Evolutionary conservation across 2,797 vertebrate species (phyloP), one percentile per base, ranked within the genome.

Genomic region (Chaetophractus vellerosus): DNA sequence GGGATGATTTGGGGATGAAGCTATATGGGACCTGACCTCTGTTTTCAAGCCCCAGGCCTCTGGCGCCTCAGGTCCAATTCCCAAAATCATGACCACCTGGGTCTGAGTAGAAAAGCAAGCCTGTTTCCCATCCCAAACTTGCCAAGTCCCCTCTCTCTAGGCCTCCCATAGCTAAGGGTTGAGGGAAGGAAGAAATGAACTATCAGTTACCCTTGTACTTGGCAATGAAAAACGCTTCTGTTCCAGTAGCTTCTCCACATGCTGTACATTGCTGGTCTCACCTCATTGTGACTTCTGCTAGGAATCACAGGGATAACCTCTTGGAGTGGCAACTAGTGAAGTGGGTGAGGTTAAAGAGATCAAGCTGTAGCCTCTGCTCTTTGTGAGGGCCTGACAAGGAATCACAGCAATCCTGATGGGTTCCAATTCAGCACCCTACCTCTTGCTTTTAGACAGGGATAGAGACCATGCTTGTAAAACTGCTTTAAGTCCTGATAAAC

Each of bases 401-500:
- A 21, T 9, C 19, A 26, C 23, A 50, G 38, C 45, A 57, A 93
- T 10, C 4, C 15, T 1, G 16, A 12, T 9, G n/a, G 18, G 28
- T 21, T 88, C 48, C 68, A n/a, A 26, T 9, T 57, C 16, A 2
- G 23, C 0, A 5, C 78, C 69, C 38, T 26, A 24, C 31, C 33
- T 26, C 74, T 69, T 36, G 59, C 55, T 91, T 74, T 84, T 19
- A 87, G 82, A 93, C 61, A 85, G 45, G 80, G 57, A 50, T 61
- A 11, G 88, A 75, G 82, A 79, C n/a, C 0, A 0, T 5, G 38
- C 91, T 92, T 38, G 74, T 80, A 81, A 84, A 90, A 88, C 80
- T 5, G 48, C 84, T 95, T 75, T 79, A 74, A 94, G 36, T 18
- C 88, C 78, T 79, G 55, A 68, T 61, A 88, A 86, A 75, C 88